These are phyloP conservation scores for Ptychobarbus kaznakovi DNA, from an alignment of 2,797 vertebrate species.

Conservation along the genomic window DNA sequence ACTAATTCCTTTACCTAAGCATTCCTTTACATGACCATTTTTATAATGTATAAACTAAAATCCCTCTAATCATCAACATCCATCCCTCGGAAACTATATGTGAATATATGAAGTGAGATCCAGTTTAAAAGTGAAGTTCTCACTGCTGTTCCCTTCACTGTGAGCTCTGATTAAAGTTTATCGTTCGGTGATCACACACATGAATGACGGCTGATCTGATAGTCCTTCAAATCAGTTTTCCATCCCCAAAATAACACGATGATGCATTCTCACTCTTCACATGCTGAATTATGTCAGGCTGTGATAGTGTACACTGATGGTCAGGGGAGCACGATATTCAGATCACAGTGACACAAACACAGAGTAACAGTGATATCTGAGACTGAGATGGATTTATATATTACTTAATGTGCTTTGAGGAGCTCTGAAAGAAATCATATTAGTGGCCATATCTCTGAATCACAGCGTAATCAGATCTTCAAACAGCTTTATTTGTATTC, in stretches of 20 bases:
- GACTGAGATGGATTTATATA: not conserved
- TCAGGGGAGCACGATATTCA: not conserved
- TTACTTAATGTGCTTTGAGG: not conserved
- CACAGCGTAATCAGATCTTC: not conserved
- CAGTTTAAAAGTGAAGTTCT: not conserved
- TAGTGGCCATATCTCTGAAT: not conserved
- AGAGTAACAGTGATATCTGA: not conserved
- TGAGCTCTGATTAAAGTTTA: not conserved
- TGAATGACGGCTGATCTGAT: not conserved
- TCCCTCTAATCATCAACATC: not conserved
- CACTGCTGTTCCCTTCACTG: not conserved
- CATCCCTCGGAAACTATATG: not conserved
- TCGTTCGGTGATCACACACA: not conserved
- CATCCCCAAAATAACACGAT: slow-evolving; percentile 38
- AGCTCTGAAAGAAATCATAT: slow-evolving; percentile 4
- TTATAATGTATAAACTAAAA: not conserved
- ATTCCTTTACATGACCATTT: too few relatives aligned
- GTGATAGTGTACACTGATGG: slow-evolving; percentile 21
- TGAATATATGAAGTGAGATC: not conserved
- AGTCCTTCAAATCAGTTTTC: slow-evolving; percentile 22
- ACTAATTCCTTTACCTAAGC: not conserved
- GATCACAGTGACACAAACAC: slow-evolving; percentile 12
- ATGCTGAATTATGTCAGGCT: slow-evolving; percentile 21
- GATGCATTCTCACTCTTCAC: not conserved
- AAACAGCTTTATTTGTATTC: slow-evolving; percentile 10